Conservation (phyloP, 2,113 vertebrate species). For the Pachyramphus minor region DNA sequence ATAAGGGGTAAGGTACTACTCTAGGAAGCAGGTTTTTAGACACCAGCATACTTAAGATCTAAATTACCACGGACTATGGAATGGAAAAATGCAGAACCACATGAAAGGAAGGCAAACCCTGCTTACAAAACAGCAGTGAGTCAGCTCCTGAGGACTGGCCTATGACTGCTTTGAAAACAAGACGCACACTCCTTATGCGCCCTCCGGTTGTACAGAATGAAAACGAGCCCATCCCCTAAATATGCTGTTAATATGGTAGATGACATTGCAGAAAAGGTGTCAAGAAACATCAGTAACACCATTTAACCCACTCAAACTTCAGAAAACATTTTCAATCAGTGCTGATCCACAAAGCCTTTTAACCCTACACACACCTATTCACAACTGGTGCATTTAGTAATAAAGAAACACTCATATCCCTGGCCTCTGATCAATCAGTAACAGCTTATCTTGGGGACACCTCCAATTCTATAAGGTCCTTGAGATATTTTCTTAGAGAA, state of each 20-base stretch:
- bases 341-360: not conserved
- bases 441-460: not conserved
- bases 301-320: not conserved
- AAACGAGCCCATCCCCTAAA: not conserved
- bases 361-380: not conserved
- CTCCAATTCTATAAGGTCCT: not conserved
- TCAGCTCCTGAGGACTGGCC: slow-evolving; percentile 25
- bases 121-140: slow-evolving; percentile 53
- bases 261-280: not conserved
- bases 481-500: not conserved
- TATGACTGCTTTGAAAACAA: slow-evolving; percentile 14
- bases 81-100: not conserved
- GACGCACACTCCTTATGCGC: not conserved
- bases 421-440: not conserved
- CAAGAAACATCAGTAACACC: not conserved
- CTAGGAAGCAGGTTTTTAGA: not conserved
- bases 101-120: slow-evolving; percentile 18
- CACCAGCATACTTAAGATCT: not conserved
- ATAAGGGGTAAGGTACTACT: not conserved
- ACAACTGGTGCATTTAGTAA: not conserved
- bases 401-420: not conserved
- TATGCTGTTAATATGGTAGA: not conserved
- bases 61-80: not conserved
- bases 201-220: not conserved
- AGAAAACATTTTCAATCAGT: not conserved